Base-by-base conservation (phyloP, 2,113 vertebrate genomes). In the Nannobrachium achirus region DNA sequence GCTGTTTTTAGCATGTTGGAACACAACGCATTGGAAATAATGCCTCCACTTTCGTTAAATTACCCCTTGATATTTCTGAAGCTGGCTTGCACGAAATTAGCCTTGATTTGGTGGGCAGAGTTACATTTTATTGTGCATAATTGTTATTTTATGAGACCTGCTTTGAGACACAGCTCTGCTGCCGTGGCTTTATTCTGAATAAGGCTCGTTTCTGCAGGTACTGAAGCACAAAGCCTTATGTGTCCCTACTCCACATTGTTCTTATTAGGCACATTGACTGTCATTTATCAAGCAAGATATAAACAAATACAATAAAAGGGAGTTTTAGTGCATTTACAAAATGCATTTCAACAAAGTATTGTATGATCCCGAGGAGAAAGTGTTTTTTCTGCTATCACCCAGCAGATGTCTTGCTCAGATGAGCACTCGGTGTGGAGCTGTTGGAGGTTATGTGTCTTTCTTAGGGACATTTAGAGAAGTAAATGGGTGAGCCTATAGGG, bases 1-100 rank as follows among this genome's bases (percentile, higher is more conserved):
- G 67, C 72, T 82, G 57, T 86, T 89, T 89, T 86, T 85, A 88
- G 75, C 71, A 61, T 56, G 56, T 39, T 48, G 69, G 46, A 68
- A 63, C 58, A 25, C 38, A 52, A 39, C 42, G 44, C 78, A 53
- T 80, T 85, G 76, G 63, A 79, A 87, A 84, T 85, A 86, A 79
- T 76, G 75, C 58, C 60, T 79, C 64, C 16, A 72, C 73, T 76
- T 85, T 53, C 60, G 52, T 62, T 69, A 73, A 86, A 86, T 82
- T 69, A 65, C 50, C 19, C 75, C 79, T 76, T 86, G 79, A 84
- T 85, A 73, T 63, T 53, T 81, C 69, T 79, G 9, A 57, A 63
- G 60, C 71, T 40, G 57, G 65, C 76, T 82, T 79, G 50, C 66
- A 64, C 71, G 84, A 84, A 73, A 82, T 89, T 85, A 60, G 45